A percentile compares a stretch with the other conserved stretches of the same genome.
Evolutionary conservation across 2,888 invertebrate genomes (phyloP).

Genomic region (Aporophyla lueneburgensis): DNA sequence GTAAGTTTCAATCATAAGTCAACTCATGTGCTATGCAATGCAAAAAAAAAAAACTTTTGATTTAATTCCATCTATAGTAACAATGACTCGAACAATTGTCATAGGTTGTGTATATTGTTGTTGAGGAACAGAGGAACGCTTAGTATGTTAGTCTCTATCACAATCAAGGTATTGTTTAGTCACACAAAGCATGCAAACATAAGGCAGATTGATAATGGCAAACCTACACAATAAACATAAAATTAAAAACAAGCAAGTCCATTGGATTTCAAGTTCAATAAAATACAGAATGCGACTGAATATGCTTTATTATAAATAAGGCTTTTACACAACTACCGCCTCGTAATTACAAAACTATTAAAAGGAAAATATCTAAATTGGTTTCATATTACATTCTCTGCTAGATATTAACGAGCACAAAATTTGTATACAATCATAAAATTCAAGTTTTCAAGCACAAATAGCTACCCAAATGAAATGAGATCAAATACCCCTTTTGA

Average conservation of each 20-base stretch:
- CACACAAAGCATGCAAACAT: slow-evolving; percentile 68
- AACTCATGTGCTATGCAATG: slow-evolving; percentile 48
- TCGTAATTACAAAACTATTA: slow-evolving; percentile 84
- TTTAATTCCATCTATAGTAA: slow-evolving; percentile 5
- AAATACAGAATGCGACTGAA: slow-evolving; percentile 87
- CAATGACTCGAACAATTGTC: slow-evolving; percentile 19
- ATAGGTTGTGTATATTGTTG: slow-evolving; percentile 25
- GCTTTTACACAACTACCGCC: slow-evolving; percentile 85
- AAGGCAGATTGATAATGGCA: slow-evolving; percentile 84
- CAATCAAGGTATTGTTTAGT: slow-evolving; percentile 56
- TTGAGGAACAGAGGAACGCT: slow-evolving; percentile 39
- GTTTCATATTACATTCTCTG: slow-evolving; percentile 68
- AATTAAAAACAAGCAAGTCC: slow-evolving; percentile 77
- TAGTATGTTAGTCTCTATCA: slow-evolving; percentile 57
- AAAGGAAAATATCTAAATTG: slow-evolving; percentile 72
- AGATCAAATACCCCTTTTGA: slow-evolving; percentile 74
- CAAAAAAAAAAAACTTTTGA: slow-evolving; percentile 53
- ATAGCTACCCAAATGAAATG: slow-evolving; percentile 71
- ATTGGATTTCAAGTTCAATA: slow-evolving; percentile 80
- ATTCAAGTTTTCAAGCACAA: slow-evolving; percentile 61
- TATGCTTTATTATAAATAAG: slow-evolving; percentile 90
- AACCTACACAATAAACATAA: slow-evolving; percentile 89
- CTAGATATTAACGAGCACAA: slow-evolving; percentile 68
- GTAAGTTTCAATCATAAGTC: not conserved
- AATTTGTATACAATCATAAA: slow-evolving; percentile 73